A percentile compares a stretch with the other conserved stretches of the same genome.
Evolutionary conservation across 2,113 vertebrate genomes (phyloP).

Genomic region (Ranitomeya variabilis): DNA sequence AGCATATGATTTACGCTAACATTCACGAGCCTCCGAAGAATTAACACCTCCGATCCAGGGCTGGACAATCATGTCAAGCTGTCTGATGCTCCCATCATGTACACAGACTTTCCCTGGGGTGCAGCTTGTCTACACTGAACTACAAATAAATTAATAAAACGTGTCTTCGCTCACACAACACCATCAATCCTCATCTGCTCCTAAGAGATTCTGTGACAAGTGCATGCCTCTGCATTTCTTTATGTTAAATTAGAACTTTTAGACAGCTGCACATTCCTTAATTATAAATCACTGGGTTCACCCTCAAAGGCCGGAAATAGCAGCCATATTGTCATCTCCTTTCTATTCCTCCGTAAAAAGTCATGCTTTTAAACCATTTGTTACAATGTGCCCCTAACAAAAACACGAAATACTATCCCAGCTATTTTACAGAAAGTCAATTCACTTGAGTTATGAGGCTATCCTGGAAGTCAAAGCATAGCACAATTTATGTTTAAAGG

Average conservation of each 20-base stretch:
- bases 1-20: neutral
- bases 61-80: neutral
- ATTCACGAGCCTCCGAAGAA: neutral
- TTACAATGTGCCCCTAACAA: neutral
- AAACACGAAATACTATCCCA: neutral
- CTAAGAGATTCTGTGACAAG: slow-evolving; percentile 34
- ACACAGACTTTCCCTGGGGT: slow-evolving; percentile 12
- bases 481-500: neutral
- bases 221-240: slow-evolving; percentile 26
- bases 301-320: neutral
- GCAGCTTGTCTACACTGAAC: neutral
- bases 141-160: slow-evolving; percentile 31
- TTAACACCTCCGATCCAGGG: neutral
- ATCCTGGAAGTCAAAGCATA: neutral
- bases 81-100: neutral
- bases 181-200: slow-evolving; percentile 34
- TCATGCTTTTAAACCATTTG: slow-evolving; percentile 11
- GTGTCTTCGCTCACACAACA: slow-evolving; percentile 2
- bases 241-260: slow-evolving; percentile 6
- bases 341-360: neutral
- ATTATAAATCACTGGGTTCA: slow-evolving; percentile 21
- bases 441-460: neutral
- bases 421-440: neutral
- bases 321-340: neutral
- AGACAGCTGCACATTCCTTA: slow-evolving; percentile 27